A percentile compares a stretch with the other conserved stretches of the same genome.
Conservation (phyloP, 2,797 vertebrate species). For the Spatula clypeata region DNA sequence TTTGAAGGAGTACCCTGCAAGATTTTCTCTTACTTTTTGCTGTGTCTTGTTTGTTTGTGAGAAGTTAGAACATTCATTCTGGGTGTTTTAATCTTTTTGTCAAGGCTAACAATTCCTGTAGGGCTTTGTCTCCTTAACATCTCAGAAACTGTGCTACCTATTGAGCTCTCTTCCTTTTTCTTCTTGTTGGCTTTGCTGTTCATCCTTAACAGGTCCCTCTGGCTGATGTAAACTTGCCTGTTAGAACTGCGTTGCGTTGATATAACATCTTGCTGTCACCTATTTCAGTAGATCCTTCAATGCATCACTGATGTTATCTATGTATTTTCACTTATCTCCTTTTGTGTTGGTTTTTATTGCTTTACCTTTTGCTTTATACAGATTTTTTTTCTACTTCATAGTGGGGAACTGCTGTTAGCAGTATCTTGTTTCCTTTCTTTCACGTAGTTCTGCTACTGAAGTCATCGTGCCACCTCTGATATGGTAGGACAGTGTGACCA, state of each 20-base stretch:
- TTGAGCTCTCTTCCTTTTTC: not conserved
- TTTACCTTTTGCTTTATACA: not conserved
- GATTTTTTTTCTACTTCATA: not conserved
- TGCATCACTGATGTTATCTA: not conserved
- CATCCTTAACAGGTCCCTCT: not conserved
- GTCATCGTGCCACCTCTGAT: not conserved
- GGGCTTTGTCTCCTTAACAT: constrained; percentile 11
- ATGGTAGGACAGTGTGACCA: not conserved
- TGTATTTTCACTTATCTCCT: constrained; percentile 1
- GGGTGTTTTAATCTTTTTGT: constrained; percentile 19
- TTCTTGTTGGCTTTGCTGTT: constrained; percentile 7
- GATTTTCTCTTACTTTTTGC: constrained; percentile 10
- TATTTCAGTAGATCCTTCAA: not conserved
- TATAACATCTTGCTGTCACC: not conserved
- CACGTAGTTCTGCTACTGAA: not conserved
- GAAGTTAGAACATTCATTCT: not conserved
- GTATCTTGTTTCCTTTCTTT: not conserved
- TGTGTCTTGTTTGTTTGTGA: not conserved
- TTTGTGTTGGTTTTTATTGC: not conserved
- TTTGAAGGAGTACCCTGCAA: not conserved
- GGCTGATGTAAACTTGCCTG: constrained; percentile 14
- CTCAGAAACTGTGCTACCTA: not conserved
- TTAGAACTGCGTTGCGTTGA: not conserved
- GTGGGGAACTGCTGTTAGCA: not conserved
- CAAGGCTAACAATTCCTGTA: not conserved